Evolutionary conservation across 2,113 vertebrate species (phyloP).

Genomic region (Melanerpes formicivorus): DNA sequence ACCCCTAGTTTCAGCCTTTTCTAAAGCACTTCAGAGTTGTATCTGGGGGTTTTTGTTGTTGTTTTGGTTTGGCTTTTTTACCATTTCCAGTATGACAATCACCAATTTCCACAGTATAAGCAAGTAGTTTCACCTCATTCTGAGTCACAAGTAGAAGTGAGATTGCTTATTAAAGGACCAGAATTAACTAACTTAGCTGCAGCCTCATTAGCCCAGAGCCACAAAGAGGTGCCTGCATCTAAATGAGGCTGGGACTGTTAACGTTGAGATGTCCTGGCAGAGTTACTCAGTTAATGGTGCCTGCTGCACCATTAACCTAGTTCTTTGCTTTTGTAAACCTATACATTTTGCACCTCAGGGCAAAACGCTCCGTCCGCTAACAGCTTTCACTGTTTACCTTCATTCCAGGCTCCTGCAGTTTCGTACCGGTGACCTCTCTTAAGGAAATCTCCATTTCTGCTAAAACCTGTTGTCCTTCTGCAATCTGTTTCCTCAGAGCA

Average conservation of each 20-base stretch:
- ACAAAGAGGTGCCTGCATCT: not conserved
- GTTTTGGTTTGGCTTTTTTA: not conserved
- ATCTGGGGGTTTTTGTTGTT: not conserved
- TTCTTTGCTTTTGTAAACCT: not conserved
- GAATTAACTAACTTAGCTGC: not conserved
- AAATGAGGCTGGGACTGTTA: not conserved
- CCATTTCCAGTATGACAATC: not conserved
- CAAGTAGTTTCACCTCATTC: not conserved
- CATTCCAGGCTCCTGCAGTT: constrained; percentile 28
- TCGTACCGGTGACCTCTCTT: constrained; percentile 50
- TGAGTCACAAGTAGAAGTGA: not conserved
- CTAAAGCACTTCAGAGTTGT: not conserved
- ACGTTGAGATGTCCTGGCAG: not conserved
- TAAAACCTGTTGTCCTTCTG: constrained; percentile 80
- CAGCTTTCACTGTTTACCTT: constrained; percentile 46
- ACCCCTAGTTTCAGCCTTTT: not conserved
- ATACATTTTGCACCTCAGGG: not conserved
- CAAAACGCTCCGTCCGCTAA: not conserved
- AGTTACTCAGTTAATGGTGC: not conserved
- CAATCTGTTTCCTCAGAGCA: constrained; percentile 86
- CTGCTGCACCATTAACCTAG: not conserved
- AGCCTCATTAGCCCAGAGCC: not conserved
- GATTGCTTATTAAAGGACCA: not conserved
- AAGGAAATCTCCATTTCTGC: constrained; percentile 77
- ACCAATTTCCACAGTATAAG: not conserved